Conservation (phyloP, 2,888 invertebrate genomes). For the Nezara viridula region DNA sequence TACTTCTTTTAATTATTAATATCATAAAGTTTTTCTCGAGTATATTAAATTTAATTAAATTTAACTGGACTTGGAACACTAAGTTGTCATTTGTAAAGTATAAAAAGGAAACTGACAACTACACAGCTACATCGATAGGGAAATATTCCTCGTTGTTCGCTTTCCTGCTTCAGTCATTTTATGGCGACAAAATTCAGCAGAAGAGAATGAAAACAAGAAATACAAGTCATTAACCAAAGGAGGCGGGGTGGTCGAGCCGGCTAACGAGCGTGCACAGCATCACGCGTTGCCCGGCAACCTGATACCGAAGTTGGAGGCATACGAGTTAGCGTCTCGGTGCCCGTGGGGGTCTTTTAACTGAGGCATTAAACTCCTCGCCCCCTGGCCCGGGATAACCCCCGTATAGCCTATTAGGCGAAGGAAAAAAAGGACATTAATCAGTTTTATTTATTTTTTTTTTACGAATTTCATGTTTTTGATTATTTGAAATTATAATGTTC, state of each 20-base stretch:
- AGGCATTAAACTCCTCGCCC: too few relatives aligned
- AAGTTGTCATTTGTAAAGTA: neutral
- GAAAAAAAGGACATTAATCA: too few relatives aligned
- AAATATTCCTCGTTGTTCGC: neutral
- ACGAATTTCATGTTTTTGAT: neutral
- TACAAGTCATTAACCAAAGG: too few relatives aligned
- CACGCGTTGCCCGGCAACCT: too few relatives aligned
- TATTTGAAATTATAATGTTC: neutral
- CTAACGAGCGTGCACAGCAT: too few relatives aligned
- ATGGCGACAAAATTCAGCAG: neutral
- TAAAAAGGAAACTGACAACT: neutral
- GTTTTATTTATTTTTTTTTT: neutral
- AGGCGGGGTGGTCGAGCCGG: too few relatives aligned
- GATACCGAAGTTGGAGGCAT: too few relatives aligned
- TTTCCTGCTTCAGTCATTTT: neutral
- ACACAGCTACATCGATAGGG: neutral
- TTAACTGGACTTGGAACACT: neutral
- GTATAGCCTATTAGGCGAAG: too few relatives aligned
- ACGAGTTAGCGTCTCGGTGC: too few relatives aligned
- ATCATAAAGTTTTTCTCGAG: neutral
- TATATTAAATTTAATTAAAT: neutral
- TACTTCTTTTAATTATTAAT: neutral
- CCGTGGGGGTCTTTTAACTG: too few relatives aligned
- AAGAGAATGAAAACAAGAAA: too few relatives aligned
- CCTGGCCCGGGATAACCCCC: too few relatives aligned